Conservation (phyloP, 2,113 vertebrate species). For the Chrysemys picta region DNA sequence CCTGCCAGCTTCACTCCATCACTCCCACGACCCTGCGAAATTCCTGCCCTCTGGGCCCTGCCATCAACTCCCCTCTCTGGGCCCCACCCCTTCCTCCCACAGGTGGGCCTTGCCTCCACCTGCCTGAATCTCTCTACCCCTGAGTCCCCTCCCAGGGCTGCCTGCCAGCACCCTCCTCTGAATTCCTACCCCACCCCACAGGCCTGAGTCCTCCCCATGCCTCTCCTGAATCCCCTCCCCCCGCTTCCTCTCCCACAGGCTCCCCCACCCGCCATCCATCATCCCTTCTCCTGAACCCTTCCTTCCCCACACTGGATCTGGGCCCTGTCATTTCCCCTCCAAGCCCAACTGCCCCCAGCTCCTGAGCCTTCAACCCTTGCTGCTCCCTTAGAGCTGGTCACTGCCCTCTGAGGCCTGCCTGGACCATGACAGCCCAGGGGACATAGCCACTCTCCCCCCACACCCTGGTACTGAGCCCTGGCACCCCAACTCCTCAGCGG, state of each 20-base stretch:
- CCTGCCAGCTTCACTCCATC: neutral
- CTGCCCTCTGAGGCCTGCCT: neutral
- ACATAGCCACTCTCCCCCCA: too few species aligned
- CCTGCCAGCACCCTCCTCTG: neutral
- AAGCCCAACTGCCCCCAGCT: neutral
- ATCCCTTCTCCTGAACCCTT: neutral
- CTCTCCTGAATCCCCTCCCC: neutral
- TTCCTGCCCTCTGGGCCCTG: neutral
- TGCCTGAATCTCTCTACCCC: neutral
- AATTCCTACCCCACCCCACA: neutral
- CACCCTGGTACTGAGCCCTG: neutral
- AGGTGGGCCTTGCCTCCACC: neutral
- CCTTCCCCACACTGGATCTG: neutral
- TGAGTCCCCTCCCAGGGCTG: neutral
- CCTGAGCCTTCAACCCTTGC: neutral
- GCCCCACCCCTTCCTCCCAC: neutral
- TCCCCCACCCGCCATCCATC: neutral
- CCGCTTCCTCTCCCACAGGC: neutral
- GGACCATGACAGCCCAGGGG: neutral
- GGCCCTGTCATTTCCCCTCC: neutral
- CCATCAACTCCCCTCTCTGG: too few species aligned
- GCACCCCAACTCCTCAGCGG: neutral
- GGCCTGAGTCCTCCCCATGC: neutral
- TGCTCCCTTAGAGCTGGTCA: neutral
- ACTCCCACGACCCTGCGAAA: neutral